Percentiles rank a stretch among this genome's conserved stretches.
These are phyloP conservation scores for Lycaon pictus DNA, from an alignment of 2,113 vertebrate species.

Conservation along the genomic window DNA sequence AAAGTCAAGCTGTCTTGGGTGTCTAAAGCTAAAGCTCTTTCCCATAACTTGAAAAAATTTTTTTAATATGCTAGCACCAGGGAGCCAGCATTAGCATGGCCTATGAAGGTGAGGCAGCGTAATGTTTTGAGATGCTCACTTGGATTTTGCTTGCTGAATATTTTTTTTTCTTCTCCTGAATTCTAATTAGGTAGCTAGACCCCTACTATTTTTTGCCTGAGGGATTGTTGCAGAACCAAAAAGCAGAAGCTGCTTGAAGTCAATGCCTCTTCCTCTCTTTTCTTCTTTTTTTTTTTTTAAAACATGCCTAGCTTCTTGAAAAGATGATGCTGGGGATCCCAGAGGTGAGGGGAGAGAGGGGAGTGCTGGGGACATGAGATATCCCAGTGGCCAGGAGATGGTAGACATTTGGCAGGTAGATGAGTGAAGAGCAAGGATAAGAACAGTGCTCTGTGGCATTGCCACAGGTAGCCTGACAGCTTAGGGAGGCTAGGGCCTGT, in stretches of 20 bases:
- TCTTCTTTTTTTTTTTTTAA: neutral
- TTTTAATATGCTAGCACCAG: neutral
- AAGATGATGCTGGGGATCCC: neutral
- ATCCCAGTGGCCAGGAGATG: neutral
- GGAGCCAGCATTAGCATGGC: constrained; percentile 12
- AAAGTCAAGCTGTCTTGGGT: neutral
- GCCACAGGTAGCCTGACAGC: neutral
- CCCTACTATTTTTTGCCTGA: constrained; percentile 58
- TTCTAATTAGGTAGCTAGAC: constrained; percentile 62
- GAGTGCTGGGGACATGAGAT: neutral
- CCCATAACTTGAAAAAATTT: neutral
- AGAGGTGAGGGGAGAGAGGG: neutral
- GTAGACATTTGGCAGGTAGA: neutral
- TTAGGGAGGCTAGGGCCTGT: neutral
- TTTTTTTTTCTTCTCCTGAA: constrained; percentile 50
- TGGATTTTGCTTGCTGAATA: constrained; percentile 68
- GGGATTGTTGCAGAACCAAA: constrained; percentile 58
- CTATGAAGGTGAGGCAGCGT: neutral
- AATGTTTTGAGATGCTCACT: constrained; percentile 60
- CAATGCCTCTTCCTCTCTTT: neutral
- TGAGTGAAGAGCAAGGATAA: neutral
- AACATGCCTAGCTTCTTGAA: constrained; percentile 32
- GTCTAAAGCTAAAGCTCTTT: constrained; percentile 27
- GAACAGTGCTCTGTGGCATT: neutral
- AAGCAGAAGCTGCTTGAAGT: constrained; percentile 69